phyloP scores from a whole-genome alignment of 2,888 invertebrate genomes.

The Luffia ferchaultella region DNA sequence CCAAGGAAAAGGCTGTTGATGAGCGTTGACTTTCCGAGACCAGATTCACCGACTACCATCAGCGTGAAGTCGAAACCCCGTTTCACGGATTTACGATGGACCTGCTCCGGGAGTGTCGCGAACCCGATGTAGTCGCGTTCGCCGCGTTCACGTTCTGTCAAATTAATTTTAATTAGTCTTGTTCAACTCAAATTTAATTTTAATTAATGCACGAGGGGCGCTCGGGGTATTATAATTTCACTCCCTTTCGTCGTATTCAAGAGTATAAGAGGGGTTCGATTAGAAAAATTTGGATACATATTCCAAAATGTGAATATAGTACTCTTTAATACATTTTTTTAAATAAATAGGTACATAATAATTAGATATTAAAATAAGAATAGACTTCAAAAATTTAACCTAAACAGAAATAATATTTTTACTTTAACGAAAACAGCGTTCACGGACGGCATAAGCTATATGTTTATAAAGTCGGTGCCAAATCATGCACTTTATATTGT shows the following conservation, averaged over 20 bases:
- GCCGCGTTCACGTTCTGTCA: conserved; percentile 57
- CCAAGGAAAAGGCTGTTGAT: conserved; percentile 94
- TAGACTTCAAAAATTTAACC: no score
- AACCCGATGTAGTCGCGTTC: conserved; percentile 92
- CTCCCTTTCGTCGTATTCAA: no score
- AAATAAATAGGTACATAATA: no score
- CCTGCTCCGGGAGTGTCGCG: conserved; percentile 94
- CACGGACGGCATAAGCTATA: background rate
- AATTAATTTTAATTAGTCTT: conserved; percentile 9
- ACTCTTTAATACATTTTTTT: no score
- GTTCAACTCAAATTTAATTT: background rate
- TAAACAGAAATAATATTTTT: no score
- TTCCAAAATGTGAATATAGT: no score
- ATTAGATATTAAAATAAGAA: no score
- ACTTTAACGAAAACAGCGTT: background rate
- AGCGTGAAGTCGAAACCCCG: conserved; percentile 96
- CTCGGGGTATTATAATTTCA: background rate
- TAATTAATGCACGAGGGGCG: background rate
- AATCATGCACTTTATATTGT: no score
- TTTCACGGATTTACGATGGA: conserved; percentile 95
- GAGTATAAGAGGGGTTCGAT: no score
- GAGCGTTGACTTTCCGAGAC: conserved; percentile 93
- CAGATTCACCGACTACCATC: conserved; percentile 96
- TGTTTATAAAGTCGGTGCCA: background rate
- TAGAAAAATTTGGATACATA: no score